Percentiles rank a stretch among this genome's conserved stretches.
Conservation (phyloP, 2,113 vertebrate species). For the Peucedramus taeniatus region DNA sequence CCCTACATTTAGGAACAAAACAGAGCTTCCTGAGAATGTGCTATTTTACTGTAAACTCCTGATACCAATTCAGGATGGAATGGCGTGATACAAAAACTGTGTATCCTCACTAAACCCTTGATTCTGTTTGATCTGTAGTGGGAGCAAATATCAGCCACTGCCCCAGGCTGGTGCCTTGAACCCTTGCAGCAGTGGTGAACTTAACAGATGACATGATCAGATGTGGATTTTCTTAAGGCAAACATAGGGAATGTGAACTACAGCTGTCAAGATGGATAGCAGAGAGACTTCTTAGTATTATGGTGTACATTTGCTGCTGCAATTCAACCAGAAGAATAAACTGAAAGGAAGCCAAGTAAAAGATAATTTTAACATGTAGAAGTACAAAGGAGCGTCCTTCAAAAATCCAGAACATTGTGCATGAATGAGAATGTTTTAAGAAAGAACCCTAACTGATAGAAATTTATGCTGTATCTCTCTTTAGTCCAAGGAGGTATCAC, state of each 20-base stretch:
- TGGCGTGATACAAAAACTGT: neutral
- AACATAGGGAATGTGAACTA: neutral
- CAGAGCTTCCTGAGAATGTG: neutral
- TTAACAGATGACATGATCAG: conserved; percentile 16
- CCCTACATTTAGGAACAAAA: neutral
- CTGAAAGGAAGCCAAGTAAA: neutral
- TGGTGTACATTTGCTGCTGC: neutral
- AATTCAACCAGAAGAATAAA: neutral
- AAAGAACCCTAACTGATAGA: neutral
- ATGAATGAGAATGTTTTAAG: neutral
- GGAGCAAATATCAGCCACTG: neutral
- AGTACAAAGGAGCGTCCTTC: neutral
- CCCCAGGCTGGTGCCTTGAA: neutral
- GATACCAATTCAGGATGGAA: neutral
- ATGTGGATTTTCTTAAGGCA: conserved; percentile 11
- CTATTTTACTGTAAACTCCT: neutral
- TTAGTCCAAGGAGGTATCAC: neutral
- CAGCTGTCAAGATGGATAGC: conserved; percentile 35
- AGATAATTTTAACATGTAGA: neutral
- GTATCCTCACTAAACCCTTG: neutral
- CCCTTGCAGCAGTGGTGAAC: neutral
- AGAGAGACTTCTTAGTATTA: neutral
- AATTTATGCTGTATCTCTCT: neutral
- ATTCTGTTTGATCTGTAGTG: neutral
- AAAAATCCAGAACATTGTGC: neutral